Evolutionary conservation across 1,140 invertebrate genomes (phyloP), one percentile per base, ranked within the genome.

Genomic region (Holotrichia oblita): DNA sequence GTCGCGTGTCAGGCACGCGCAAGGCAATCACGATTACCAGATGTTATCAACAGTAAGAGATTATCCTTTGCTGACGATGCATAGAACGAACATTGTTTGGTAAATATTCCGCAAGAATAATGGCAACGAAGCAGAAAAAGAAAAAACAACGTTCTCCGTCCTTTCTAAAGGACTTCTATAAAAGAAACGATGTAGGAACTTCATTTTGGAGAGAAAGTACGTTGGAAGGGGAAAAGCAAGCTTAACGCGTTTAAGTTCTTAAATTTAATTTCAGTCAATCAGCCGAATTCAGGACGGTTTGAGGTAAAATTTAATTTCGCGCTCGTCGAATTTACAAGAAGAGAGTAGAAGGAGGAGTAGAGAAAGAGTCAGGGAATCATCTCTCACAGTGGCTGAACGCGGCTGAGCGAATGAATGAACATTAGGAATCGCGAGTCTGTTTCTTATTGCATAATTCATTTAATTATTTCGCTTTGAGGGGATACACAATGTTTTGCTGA

Each of bases 211-310:
- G 69, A 48, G 24, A 74, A 27, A 42, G 69, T 42, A 17, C n/a
- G 69, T 27, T 27, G 74, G 14, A 17, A 76, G 81, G 83, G 17
- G 73, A 0, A n/a, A 42, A 40, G 79, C 83, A 83, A 84, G 83
- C 81, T 83, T 83, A 84, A 83, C 83, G 83, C 84, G 82, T 85
- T 85, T 85, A 85, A 85, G 81, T 86, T 86, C 83, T 84, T 84
- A 84, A 84, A 86, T 86, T 85, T 85, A 86, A 85, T 86, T 86
- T 85, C 82, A 84, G 83, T 85, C 84, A 84, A 84, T 86, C 84
- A 85, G 83, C 82, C 81, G 83, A 82, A 80, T 82, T 82, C 76
- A 79, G 81, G 81, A 83, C 80, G 81, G 80, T 82, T 81, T 82
- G 83, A 82, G 82, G 80, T 83, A 79, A 81, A 84, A 84, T 84